Conservation (phyloP, 2,888 invertebrate genomes). For the Xylophagus ater region DNA sequence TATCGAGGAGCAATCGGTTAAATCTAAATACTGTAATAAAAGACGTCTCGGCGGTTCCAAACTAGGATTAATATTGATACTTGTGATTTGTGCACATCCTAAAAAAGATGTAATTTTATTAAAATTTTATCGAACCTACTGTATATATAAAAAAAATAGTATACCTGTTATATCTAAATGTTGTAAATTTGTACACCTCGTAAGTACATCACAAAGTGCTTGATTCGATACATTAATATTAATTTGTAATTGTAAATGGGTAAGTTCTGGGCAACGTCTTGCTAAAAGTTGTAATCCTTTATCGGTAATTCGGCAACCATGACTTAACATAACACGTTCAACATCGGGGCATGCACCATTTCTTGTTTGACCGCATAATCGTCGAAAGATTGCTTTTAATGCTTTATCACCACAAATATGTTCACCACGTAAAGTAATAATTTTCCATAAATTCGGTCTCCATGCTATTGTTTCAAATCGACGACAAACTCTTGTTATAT, state of each 20-base stretch:
- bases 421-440: slow-evolving; percentile 50
- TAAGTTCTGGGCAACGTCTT: slow-evolving; percentile 68
- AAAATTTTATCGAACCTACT: too few relatives aligned
- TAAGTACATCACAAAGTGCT: slow-evolving; percentile 65
- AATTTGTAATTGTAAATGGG: slow-evolving; percentile 67
- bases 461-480: slow-evolving; percentile 67
- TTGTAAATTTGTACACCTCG: slow-evolving; percentile 68
- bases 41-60: slow-evolving; percentile 54
- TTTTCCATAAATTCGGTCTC: slow-evolving; percentile 65
- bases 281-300: slow-evolving; percentile 65
- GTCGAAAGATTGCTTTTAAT: slow-evolving; percentile 49
- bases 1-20: slow-evolving; percentile 78
- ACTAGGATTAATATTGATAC: slow-evolving; percentile 58
- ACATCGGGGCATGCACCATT: slow-evolving; percentile 57
- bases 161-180: slow-evolving; percentile 77
- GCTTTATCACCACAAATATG: slow-evolving; percentile 51
- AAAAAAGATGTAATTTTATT: too few relatives aligned
- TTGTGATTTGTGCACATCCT: slow-evolving; percentile 70
- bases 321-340: slow-evolving; percentile 53
- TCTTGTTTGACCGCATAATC: slow-evolving; percentile 53
- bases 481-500: slow-evolving; percentile 62
- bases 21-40: slow-evolving; percentile 75
- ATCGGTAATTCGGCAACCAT: slow-evolving; percentile 63
- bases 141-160: slow-evolving; percentile 19
- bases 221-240: slow-evolving; percentile 64